Base-by-base conservation (phyloP, 1,140 invertebrate species). In the Ectropis grisescens region DNA sequence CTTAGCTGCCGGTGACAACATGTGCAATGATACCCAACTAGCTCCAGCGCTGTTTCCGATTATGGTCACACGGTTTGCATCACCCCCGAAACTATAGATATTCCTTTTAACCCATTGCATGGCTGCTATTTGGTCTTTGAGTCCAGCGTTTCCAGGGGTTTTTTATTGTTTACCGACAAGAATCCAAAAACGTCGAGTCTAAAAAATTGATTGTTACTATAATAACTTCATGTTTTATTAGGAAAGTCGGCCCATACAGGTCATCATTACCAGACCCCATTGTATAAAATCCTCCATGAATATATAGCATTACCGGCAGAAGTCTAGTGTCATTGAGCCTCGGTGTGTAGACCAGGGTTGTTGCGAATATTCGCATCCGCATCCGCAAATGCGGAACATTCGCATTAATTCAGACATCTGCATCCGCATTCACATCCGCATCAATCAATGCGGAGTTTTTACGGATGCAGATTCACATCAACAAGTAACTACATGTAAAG, bases 181-280 rank as follows among this genome's bases (percentile, higher is more conserved):
- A 89, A 91, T 16, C 90, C 90, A 33, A 89, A 64, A 16, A 82
- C 72, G 12, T 88, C 89, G 13, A 90, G 58, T 47, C 90, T n/a
- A n/a, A 81, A 48, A 87, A 91, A 57, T 91, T 91, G 13, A 91
- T 79, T 2, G 87, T 88, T 1, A 91, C 88, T 8, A 92, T 28
- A 26, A 92, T 84, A 1, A 91, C 80, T 32, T 88, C 84, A 13
- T 89, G 80, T 30, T 87, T 84, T n/a, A 90, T 55, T 4, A 91
- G 53, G 47, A 84, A 89, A 56, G 90, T 81, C 47, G 89, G 83
- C 22, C 85, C 80, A 31, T 82, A 87, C 0, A 85, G 6, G 6
- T 71, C 46, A 37, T 84, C 80, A 11, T 85, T 79, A 2, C 82
- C 84, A 23, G 83, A 82, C 10, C 87, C 88, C 5, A 60, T 9